These are phyloP conservation scores for Datnioides undecimradiatus DNA, from an alignment of 2,113 vertebrate genomes.

Conservation along the genomic window DNA sequence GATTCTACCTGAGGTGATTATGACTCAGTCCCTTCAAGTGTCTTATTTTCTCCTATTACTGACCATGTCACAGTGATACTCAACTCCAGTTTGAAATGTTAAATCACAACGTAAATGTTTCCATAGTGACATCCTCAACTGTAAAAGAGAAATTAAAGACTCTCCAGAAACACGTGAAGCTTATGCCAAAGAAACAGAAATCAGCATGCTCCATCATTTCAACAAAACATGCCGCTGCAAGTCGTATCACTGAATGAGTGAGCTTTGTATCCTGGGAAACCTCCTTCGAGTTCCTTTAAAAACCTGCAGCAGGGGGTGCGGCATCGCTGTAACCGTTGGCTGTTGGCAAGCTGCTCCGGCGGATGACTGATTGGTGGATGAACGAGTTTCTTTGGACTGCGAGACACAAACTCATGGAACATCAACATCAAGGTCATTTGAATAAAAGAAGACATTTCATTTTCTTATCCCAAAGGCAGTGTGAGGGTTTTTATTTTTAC, in stretches of 20 bases:
- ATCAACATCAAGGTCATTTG: not conserved
- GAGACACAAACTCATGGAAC: not conserved
- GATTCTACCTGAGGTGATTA: not conserved
- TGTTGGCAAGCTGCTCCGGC: constrained; percentile 29
- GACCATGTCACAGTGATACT: not conserved
- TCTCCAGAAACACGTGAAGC: not conserved
- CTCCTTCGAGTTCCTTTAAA: constrained; percentile 23
- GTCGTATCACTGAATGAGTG: constrained; percentile 8
- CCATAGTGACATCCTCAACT: not conserved
- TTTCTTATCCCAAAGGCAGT: not conserved
- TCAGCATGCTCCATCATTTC: constrained; percentile 8
- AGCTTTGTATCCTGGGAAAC: constrained; percentile 47
- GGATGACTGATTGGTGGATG: constrained; percentile 7
- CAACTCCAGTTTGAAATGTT: not conserved
- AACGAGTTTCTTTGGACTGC: constrained; percentile 42
- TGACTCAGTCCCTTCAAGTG: not conserved
- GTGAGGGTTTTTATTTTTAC: not conserved
- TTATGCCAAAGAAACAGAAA: not conserved
- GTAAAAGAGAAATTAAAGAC: too few relatives aligned
- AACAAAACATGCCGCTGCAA: constrained; percentile 54
- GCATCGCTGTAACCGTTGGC: constrained; percentile 50
- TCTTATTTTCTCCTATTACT: not conserved
- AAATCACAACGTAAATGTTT: too few relatives aligned
- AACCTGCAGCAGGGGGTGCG: constrained; percentile 33
- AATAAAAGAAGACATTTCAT: not conserved